Evolutionary conservation across 2,797 vertebrate genomes (phyloP).

Genomic region (Paguma larvata): DNA sequence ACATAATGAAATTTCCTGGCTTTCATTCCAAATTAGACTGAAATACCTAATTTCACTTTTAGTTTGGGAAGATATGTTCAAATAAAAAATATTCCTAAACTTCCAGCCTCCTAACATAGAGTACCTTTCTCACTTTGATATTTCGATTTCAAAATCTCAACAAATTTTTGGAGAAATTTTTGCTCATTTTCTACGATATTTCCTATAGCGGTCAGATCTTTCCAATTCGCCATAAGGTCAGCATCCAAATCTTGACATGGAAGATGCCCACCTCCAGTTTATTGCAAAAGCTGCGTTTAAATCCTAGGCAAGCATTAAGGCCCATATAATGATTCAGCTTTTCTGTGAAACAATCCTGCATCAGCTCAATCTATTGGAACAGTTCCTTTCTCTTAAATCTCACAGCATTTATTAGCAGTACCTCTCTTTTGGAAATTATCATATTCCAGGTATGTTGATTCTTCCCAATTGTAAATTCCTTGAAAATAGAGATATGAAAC

Average conservation of each 20-base stretch:
- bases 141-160: slow-evolving; percentile 26
- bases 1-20: background rate
- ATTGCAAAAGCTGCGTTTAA: slow-evolving; percentile 35
- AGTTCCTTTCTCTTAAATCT: background rate
- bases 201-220: background rate
- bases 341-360: background rate
- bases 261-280: background rate
- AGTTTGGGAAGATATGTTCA: background rate
- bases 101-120: background rate
- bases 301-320: background rate
- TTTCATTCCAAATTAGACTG: slow-evolving; percentile 37
- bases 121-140: background rate
- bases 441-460: background rate
- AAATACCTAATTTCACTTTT: slow-evolving; percentile 37
- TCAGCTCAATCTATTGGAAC: background rate
- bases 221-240: background rate
- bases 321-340: background rate
- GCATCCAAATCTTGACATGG: background rate
- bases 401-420: background rate
- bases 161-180: background rate
- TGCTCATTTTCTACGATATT: slow-evolving; percentile 5
- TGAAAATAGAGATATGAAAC: background rate
- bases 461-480: slow-evolving; percentile 12
- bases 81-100: slow-evolving; percentile 29
- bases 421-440: background rate